Base-by-base conservation (phyloP, 2,888 invertebrate genomes). In the Acanthococcus lagerstroemiae region DNA sequence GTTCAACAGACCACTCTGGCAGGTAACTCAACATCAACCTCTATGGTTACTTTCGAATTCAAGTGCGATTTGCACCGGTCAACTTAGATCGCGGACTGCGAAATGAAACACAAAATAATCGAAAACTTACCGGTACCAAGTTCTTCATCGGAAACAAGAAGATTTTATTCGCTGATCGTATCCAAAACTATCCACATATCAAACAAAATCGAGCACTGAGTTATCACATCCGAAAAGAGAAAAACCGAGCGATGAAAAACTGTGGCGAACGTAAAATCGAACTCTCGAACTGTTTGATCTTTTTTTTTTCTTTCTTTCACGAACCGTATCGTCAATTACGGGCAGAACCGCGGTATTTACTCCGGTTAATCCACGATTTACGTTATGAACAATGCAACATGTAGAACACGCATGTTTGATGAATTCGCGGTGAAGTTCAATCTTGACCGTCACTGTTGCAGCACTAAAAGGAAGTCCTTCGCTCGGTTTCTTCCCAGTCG, bases 401-500 rank as follows among this genome's bases (percentile, higher is more conserved):
- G 52, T 54, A 44, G 30, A 63, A 52, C n/a, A n/a, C 50, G 63
- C 63, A 63, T 63, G 52, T 63, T 54, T 50, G 21, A 27, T 50
- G 26, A 12, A 21, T n/a, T 50, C 21, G 48, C 24, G 15, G 24
- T 22, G 44, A 22, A 17, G 52, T 54, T 50, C 50, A 52, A 50
- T 63, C 52, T 63, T 63, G 63, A 63, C 63, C 63, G 63, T 50
- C 63, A 63, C 63, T 63, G 37, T 63, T 54, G 52, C 52, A 30
- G 44, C 44, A 63, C 63, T 63, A 63, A 63, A 63, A 52, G 63
- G 52, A 63, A 63, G 50, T 63, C 63, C 44, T 63, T 54, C 15
- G 24, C 63, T 63, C 63, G 52, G 44, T 52, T 52, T 63, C 63
- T 63, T 63, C 44, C 63, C n/a, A 54, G 63, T 63, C 63, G 52